These are phyloP conservation scores for Petrocephalus microphthalmus DNA, from an alignment of 2,113 vertebrate species.

Conservation along the genomic window DNA sequence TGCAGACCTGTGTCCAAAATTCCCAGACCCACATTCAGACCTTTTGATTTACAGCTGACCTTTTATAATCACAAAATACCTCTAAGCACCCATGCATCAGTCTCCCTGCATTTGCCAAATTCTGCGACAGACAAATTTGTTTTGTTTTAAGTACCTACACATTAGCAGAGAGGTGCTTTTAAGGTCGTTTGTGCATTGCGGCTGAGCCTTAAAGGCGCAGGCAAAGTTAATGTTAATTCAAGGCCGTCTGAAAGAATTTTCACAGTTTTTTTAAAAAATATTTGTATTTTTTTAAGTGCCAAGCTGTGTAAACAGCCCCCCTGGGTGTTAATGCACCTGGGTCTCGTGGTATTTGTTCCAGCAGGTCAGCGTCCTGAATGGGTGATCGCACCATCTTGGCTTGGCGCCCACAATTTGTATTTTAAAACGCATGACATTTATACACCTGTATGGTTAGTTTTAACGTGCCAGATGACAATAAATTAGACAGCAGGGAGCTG, in stretches of 20 bases:
- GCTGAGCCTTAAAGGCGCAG: not conserved
- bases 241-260: not conserved
- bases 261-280: not conserved
- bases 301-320: constrained; percentile 11
- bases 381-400: not conserved
- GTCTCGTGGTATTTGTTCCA: not conserved
- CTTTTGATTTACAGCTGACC: not conserved
- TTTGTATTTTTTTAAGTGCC: not conserved
- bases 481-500: not conserved
- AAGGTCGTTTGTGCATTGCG: not conserved
- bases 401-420: not conserved
- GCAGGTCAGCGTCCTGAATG: not conserved
- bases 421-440: not conserved
- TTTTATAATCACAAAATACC: not conserved
- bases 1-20: not conserved
- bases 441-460: not conserved
- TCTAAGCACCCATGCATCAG: not conserved
- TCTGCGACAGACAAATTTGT: not conserved
- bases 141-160: not conserved
- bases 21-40: not conserved
- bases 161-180: not conserved
- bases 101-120: not conserved
- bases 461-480: not conserved
- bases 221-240: not conserved
- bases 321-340: not conserved